Base-by-base conservation (phyloP, 1,140 invertebrate species). In the Drosophila arawakana region DNA sequence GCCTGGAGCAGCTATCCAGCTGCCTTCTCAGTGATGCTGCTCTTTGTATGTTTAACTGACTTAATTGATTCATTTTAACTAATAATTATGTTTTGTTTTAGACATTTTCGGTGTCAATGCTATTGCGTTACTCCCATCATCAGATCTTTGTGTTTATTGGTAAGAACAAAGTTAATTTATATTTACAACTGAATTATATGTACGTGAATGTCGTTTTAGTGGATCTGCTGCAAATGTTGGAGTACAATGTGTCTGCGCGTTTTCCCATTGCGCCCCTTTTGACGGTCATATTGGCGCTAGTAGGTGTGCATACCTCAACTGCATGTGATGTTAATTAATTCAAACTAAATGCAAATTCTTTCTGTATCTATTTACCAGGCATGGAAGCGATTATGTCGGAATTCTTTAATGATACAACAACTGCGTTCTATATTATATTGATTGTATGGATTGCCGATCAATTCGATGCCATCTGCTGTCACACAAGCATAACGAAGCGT, bases 311-410 rank as follows among this genome's bases (percentile, higher is more conserved):
- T 34, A 30, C 55, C 66, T 55, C 63, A 63, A 41, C 11, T 44
- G 25, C 13, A 37, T 21, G 2, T 34, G 15, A 4, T 7, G 11
- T 18, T 3, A 7, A 6, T 35, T 67, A 50, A 55, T 43, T 59
- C 55, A 49, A 55, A 65, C 15, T 49, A 46, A 50, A 34, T 50
- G 7, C 13, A 41, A 71, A 62, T 73, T 67, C 63, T 18, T 10
- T 44, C 4, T 69, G 30, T 5, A 39, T 21, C 55, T 21, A 34
- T 37, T 18, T 34, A 9, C 7, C 93, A 99, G 98, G 98, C 41
- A 99, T 99, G 98, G 98, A 99, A 93, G 98, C 98, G 0, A 99
- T 99, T 58, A 99, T 99, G 98, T 99, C 98, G 0, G 99, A 99
- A 93, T 99, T 99, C 93, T 99, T 99, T 94, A 99, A 99, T 92